Conservation (phyloP, 1,140 invertebrate species). For the Euwallacea similis region DNA sequence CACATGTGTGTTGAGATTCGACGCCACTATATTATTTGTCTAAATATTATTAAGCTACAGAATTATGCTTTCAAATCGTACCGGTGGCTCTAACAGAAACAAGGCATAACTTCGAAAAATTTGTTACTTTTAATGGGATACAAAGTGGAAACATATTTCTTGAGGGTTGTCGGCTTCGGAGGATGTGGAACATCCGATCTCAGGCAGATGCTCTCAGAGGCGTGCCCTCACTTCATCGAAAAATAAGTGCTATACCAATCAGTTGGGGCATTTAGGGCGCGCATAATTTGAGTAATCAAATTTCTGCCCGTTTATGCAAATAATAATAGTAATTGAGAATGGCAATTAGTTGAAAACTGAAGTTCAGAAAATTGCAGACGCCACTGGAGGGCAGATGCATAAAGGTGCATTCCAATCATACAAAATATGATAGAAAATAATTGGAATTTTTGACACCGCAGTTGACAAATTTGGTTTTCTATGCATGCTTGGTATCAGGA, state of each 20-base stretch:
- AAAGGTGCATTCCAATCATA: too few relatives aligned
- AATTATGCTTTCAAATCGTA: slow-evolving; percentile 2
- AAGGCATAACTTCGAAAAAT: slow-evolving; percentile 18
- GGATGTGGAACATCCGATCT: slow-evolving; percentile 20
- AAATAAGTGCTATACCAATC: not conserved
- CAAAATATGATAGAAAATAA: not conserved
- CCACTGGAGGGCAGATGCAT: not conserved
- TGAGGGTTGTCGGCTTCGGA: not conserved
- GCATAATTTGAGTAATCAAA: not conserved
- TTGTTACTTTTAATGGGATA: slow-evolving; percentile 20
- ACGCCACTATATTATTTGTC: not conserved
- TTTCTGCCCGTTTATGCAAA: too few relatives aligned
- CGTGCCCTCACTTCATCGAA: slow-evolving; percentile 1
- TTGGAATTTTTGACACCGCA: not conserved
- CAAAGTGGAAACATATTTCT: slow-evolving; percentile 25
- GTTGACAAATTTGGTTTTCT: slow-evolving; percentile 5
- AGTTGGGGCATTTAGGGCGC: not conserved
- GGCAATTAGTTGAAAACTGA: too few relatives aligned
- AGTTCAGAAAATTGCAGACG: not conserved
- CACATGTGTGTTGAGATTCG: not conserved
- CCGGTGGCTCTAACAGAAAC: slow-evolving; percentile 12
- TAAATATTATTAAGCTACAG: not conserved
- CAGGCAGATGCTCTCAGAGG: slow-evolving; percentile 10
- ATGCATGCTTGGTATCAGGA: not conserved
- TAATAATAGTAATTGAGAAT: too few relatives aligned